Evolutionary conservation across 2,888 invertebrate species (phyloP).

Genomic region (Eurytoma adleriae): DNA sequence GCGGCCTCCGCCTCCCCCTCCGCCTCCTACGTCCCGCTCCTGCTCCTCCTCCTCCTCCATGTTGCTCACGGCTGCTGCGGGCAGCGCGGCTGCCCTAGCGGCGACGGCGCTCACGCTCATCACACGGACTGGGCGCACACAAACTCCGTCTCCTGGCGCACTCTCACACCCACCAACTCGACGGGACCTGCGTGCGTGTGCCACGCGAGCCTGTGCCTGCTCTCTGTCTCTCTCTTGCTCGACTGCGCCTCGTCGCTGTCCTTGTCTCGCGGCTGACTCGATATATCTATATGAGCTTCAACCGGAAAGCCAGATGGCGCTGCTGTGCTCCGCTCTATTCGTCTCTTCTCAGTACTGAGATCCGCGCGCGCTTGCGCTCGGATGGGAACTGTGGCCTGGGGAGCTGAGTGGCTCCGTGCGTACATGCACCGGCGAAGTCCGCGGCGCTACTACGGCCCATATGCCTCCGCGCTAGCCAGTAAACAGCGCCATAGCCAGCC

Average conservation of each 20-base stretch:
- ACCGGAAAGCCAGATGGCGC: background rate
- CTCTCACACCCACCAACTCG: slow-evolving; percentile 1
- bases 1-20: slow-evolving; percentile 1
- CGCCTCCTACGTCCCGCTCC: slow-evolving; percentile 15
- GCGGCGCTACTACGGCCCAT: slow-evolving; percentile 46
- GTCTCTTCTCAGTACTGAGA: background rate
- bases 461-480: slow-evolving; percentile 56
- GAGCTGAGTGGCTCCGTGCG: background rate
- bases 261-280: background rate
- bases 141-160: background rate
- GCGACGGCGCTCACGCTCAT: slow-evolving; percentile 70
- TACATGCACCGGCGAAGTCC: slow-evolving; percentile 44
- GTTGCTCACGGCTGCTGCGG: slow-evolving; percentile 63
- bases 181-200: slow-evolving; percentile 5
- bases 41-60: slow-evolving; percentile 67
- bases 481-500: slow-evolving; percentile 72
- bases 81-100: slow-evolving; percentile 60
- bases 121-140: background rate
- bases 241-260: background rate
- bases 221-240: slow-evolving; percentile 6
- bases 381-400: background rate
- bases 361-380: slow-evolving; percentile 1
- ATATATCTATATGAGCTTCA: background rate
- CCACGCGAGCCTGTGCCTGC: background rate
- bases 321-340: slow-evolving; percentile 9